Conservation (phyloP, 2,797 vertebrate species). For the Ctenopoma kingsleyae region DNA sequence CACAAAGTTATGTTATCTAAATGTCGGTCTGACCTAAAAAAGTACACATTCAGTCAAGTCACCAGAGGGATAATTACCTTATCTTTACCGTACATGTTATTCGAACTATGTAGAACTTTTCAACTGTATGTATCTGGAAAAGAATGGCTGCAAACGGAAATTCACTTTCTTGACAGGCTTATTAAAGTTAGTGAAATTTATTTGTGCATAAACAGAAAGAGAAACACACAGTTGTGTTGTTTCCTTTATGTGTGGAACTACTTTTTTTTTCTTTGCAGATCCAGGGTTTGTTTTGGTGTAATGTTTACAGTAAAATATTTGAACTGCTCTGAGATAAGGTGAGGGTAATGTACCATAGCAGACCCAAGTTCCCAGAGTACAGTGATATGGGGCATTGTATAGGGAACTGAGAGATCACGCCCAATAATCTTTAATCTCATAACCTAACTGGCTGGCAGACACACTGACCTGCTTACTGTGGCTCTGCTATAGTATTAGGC, state of each 20-base stretch:
- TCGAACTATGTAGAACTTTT: not conserved
- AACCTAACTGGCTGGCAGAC: slow-evolving; percentile 31
- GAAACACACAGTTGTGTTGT: slow-evolving; percentile 22
- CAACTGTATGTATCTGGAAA: slow-evolving; percentile 9
- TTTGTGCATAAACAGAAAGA: slow-evolving; percentile 16
- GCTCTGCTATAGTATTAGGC: slow-evolving; percentile 13
- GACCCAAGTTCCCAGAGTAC: slow-evolving; percentile 44
- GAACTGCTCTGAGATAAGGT: slow-evolving; percentile 61
- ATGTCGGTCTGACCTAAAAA: slow-evolving; percentile 52
- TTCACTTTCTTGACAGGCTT: slow-evolving; percentile 29
- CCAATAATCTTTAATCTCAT: slow-evolving; percentile 45
- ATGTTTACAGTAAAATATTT: slow-evolving; percentile 50
- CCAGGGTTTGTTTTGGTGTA: slow-evolving; percentile 45
- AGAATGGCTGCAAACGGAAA: slow-evolving; percentile 17
- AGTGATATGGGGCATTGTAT: slow-evolving; percentile 38
- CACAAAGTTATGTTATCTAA: slow-evolving; percentile 61
- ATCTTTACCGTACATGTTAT: slow-evolving; percentile 34
- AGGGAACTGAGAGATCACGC: slow-evolving; percentile 38
- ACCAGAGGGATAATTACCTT: slow-evolving; percentile 39
- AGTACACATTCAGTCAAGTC: slow-evolving; percentile 21
- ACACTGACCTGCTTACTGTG: slow-evolving; percentile 6
- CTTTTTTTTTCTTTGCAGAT: slow-evolving; percentile 36
- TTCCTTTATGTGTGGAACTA: slow-evolving; percentile 39
- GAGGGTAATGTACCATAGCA: slow-evolving; percentile 66
- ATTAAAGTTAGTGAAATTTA: slow-evolving; percentile 7